Base-by-base conservation (phyloP, 2,888 invertebrate genomes). In the Isotomurus palustris region DNA sequence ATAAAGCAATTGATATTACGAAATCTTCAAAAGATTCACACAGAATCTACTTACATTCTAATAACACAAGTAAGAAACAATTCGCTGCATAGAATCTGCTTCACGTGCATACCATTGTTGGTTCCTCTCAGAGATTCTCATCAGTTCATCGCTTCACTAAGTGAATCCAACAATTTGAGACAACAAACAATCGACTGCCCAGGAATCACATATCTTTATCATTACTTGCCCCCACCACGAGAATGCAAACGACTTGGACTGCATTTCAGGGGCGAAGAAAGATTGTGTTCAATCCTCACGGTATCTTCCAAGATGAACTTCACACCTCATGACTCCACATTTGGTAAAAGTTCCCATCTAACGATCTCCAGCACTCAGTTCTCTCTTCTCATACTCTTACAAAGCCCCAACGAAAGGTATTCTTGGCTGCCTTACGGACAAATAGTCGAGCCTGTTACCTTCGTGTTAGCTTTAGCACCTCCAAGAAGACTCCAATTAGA, bases 391-490 rank as follows among this genome's bases (percentile, higher is more conserved):
- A n/a, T 40, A 5, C n/a, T 17, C 19, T 17, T 6, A 17, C 6
- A 40, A 40, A 5, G 40, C n/a, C 8, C 6, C 6, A 10, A 5
- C 8, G 40, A 40, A 40, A 5, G 19, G 40, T 40, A 10, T n/a
- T 10, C 40, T 40, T 40, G 40, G 40, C 19, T 40, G n/a, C 17
- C 40, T 5, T 6, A n/a, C 19, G 40, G 40, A n/a, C 40, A 40
- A 40, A 40, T 40, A 10, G 40, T 40, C 6, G 40, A 40, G n/a
- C 40, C 40, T 17, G n/a, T 40, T n/a, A 40, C 40, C 6, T 40
- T 40, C n/a, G 6, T 40, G 5, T 17, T 40, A 6, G 40, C n/a
- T n/a, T 40, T 5, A 40, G 6, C 6, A 10, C 40, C 40, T 5
- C n/a, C 6, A 21, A 40, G 5, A 40, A 40, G n/a, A 17, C 19